A percentile compares a stretch with the other conserved stretches of the same genome.
phyloP scores from a whole-genome alignment of 1,140 invertebrate genomes.

The Drosophila orosa region DNA sequence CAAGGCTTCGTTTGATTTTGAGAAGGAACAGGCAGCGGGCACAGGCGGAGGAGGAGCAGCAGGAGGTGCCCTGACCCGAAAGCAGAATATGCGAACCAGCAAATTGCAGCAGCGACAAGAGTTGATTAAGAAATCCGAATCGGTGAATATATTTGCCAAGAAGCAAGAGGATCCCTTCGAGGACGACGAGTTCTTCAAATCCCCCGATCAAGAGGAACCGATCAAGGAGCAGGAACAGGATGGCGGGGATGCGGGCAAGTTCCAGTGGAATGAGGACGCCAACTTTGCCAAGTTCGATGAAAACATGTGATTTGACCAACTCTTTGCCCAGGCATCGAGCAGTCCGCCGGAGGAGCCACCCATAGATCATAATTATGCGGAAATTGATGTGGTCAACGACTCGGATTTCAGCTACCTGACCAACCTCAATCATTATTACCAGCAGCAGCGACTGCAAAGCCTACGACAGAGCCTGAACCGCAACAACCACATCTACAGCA shows the following conservation, averaged over 20 bases:
- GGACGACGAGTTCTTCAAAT: slow-evolving; percentile 92
- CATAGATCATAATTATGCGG: slow-evolving; percentile 69
- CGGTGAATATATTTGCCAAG: slow-evolving; percentile 93
- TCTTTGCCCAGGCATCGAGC: slow-evolving; percentile 67
- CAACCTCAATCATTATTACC: slow-evolving; percentile 79
- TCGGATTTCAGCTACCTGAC: slow-evolving; percentile 73
- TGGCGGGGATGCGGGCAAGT: slow-evolving; percentile 31
- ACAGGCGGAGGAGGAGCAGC: background rate
- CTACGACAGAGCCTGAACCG: slow-evolving; percentile 33
- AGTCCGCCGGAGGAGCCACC: slow-evolving; percentile 27
- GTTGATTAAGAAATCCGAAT: slow-evolving; percentile 92
- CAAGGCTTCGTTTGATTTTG: slow-evolving; percentile 82
- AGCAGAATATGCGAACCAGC: slow-evolving; percentile 72
- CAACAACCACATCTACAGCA: slow-evolving; percentile 41
- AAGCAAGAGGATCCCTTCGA: slow-evolving; percentile 92
- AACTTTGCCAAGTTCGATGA: slow-evolving; percentile 84
- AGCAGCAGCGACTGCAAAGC: slow-evolving; percentile 61
- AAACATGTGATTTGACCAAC: slow-evolving; percentile 84
- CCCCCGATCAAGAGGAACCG: slow-evolving; percentile 51
- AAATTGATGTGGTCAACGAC: slow-evolving; percentile 79
- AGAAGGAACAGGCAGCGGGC: slow-evolving; percentile 65
- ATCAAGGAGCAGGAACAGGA: slow-evolving; percentile 32
- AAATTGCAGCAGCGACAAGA: slow-evolving; percentile 83
- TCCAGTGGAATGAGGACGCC: slow-evolving; percentile 79
- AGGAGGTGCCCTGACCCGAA: slow-evolving; percentile 49